Base-by-base conservation (phyloP, 2,797 vertebrate genomes). In the Pseudochirops corinnae region DNA sequence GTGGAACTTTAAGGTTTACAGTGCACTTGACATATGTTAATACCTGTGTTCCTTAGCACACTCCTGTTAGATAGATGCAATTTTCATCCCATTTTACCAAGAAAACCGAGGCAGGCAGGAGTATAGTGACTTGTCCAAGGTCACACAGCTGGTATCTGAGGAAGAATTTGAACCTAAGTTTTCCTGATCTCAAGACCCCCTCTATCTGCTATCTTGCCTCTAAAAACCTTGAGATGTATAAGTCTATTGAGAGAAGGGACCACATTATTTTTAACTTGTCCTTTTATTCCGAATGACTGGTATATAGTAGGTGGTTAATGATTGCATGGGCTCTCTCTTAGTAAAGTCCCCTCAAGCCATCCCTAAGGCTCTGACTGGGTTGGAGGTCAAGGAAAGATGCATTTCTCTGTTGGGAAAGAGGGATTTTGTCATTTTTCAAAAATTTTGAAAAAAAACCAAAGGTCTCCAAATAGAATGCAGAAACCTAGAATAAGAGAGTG, bases 401-500 rank as follows among this genome's bases (percentile, higher is more conserved):
- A 57, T 95, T 94, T 91, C 93, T 87, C 29, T 52, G 92, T 95
- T 94, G 52, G 94, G 93, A 93, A 95, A 11, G 26, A 94, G 94
- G 97, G 90, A 92, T 94, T 16, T 55, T 96, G 91, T 91, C 1
- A 7, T 13, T 95, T 57, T 82, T 92, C 91, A 10, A 0, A 58
- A 0, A 0, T 56, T 92, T 96, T 95, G 95, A 52, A 11, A 97
- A 97, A 97, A 97, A 97, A 97, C 18, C 24, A 24, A 26, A 57
- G 5, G 94, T 95, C 93, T 97, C 82, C 82, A 97, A 94, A 12
- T 26, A 97, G 97, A 96, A 96, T 97, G 97, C 96, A 98, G 97
- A 97, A 98, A 95, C 94, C 95, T 96, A 94, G 96, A 95, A 98
- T 9, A 98, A 97, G 97, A 98, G 98, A 58, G 97, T 67, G 12